Evolutionary conservation across 2,113 vertebrate species (phyloP), one percentile per base, ranked within the genome.

Genomic region (Naja naja): DNA sequence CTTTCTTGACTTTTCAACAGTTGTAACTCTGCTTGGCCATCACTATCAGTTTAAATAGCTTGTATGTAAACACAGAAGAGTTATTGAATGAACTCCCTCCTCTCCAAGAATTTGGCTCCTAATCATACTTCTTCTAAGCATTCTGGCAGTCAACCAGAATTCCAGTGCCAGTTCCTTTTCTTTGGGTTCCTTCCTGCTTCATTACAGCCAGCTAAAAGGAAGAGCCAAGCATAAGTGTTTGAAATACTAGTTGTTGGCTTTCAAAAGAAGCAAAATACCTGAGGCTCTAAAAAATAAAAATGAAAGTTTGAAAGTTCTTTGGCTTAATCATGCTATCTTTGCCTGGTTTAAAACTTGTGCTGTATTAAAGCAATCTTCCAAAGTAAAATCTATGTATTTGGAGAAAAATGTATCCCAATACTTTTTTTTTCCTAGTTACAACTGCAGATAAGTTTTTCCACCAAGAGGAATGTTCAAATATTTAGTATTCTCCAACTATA

Each of bases 1-100:
- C 53, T 93, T 89, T 85, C 88, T 64, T 54, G 55, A 85, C 58
- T 92, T 56, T 49, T n/a, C 54, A 93, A 89, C 92, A 3, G 6
- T 89, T 89, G 45, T 91, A 87, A 23, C 5, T 87, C 85, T n/a
- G 23, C 53, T 58, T 43, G n/a, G 34, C 25, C 7, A 1, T 53
- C 23, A 30, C 34, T 93, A 52, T 45, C 23, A 43, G 43, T 43
- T 14, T 27, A 86, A 58, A 34, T 49, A 14, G 11, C 88, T 43
- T 86, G 47, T 25, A 45, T 54, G 30, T 52, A 69, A 87, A 90
- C 45, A 89, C 10, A 1, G 12, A 20, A 56, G 47, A 30, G 14
- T 5, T 53, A 18, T 90, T 74, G 22, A 27, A 49, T 55, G 11
- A n/a, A n/a, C 11, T 69, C 60, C 60, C 30, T 69, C 60, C 60